Conservation (phyloP, 2,797 vertebrate species). For the Smutsia gigantea region DNA sequence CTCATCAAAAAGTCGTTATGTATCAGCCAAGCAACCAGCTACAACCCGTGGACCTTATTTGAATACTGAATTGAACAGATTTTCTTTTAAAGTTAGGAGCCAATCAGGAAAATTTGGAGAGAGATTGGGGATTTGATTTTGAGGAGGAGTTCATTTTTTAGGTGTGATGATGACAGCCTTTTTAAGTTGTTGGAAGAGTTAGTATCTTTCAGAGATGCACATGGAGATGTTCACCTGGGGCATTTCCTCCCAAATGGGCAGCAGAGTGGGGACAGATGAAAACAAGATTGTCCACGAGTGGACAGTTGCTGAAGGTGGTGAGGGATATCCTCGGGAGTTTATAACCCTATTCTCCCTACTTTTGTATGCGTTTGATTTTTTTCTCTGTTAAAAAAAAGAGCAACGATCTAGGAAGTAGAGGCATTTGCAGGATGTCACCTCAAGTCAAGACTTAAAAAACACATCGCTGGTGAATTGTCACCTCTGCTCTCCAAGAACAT, state of each 20-base stretch:
- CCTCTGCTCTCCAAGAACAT: rapidly evolving
- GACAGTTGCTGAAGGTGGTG: not conserved
- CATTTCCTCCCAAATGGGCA: not conserved
- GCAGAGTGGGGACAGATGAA: not conserved
- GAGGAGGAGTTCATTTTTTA: not conserved
- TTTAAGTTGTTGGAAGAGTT: not conserved
- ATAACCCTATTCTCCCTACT: rapidly evolving
- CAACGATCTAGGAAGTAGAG: not conserved
- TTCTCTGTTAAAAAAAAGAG: not conserved
- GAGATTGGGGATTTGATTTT: not conserved
- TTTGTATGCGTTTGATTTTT: rapidly evolving
- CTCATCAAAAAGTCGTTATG: not conserved
- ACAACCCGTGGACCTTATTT: not conserved
- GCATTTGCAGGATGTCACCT: conserved; percentile 80
- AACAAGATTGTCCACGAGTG: rapidly evolving
- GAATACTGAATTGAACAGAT: not conserved
- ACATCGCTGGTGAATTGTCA: conserved; percentile 86
- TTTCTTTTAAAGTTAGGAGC: not conserved
- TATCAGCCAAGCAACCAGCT: not conserved
- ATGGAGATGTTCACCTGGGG: rapidly evolving
- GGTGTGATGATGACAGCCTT: not conserved
- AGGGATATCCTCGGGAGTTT: rapidly evolving
- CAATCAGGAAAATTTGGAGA: not conserved
- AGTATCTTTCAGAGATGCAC: not conserved
- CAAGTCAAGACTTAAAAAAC: conserved; percentile 90